Conservation (phyloP, 2,797 vertebrate genomes). For the Odontamblyopus lacepedii region DNA sequence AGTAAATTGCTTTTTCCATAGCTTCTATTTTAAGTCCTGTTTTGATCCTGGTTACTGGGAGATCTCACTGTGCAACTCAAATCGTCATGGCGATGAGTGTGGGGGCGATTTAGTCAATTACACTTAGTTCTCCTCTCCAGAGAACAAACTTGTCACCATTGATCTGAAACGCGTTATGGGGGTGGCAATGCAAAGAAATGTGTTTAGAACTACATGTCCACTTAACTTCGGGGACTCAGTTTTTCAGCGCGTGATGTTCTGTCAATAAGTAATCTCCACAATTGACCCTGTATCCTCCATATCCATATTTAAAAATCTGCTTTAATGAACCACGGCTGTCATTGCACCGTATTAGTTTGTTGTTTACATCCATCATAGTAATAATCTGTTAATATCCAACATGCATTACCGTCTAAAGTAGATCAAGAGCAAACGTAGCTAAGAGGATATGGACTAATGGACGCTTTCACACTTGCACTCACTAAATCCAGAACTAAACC, state of each 20-base stretch:
- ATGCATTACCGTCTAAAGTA: neutral
- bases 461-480: neutral
- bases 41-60: conserved; percentile 42
- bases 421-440: neutral
- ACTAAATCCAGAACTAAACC: neutral
- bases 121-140: conserved; percentile 45
- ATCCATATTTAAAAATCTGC: neutral
- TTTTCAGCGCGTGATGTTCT: neutral
- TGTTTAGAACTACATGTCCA: conserved; percentile 34
- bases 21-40: conserved; percentile 57
- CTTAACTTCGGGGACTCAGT: neutral
- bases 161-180: conserved; percentile 52
- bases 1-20: conserved; percentile 22
- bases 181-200: conserved; percentile 28
- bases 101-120: conserved; percentile 38
- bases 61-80: conserved; percentile 52
- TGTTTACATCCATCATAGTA: neutral
- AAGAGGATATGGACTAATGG: neutral
- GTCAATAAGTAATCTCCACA: conserved; percentile 2
- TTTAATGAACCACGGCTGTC: neutral
- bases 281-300: neutral
- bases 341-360: neutral
- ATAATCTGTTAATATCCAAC: neutral
- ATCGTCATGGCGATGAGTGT: conserved; percentile 54
- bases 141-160: conserved; percentile 54